Evolutionary conservation across 2,797 vertebrate species (phyloP), one percentile per base, ranked within the genome.

Genomic region (Enteromius mattozi): DNA sequence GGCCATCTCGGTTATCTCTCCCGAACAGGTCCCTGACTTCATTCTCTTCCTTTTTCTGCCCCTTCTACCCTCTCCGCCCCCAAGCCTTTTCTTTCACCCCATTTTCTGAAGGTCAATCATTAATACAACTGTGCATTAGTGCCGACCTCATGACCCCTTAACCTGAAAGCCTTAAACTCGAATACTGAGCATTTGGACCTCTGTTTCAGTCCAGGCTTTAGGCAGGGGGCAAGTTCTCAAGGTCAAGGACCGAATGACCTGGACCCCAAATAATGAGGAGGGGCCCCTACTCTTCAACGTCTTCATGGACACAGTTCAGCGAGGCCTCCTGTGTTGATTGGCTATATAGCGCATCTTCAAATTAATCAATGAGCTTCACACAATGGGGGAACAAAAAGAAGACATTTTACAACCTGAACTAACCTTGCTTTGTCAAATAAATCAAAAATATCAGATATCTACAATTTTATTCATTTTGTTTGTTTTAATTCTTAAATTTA

Each of bases 1-100:
- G 93, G 91, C 93, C 93, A 93, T 94, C 93, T 91, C 92, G 83
- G 94, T 95, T 96, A 96, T 96, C 95, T 95, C 92, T 91, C 91
- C 89, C 92, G 93, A 95, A 95, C 94, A 95, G 95, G 92, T 94
- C 93, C 92, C 88, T 86, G 89, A 90, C 91, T 94, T 92, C 89
- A 93, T 95, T 95, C 94, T 94, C 92, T 92, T 87, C 90, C 92
- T 92, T 92, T 93, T 94, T 92, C 91, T 92, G 88, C 88, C 91
- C 91, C 90, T 91, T 79, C 49, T 37, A 74, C 69, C 81, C 35
- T 85, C 85, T 82, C 82, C 83, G 84, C 83, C 86, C 84, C 84
- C 88, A 88, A 87, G 83, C 90, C 82, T 81, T 86, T 87, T 83
- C 30, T 10, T 68, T 69, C 88, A 85, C 90, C 88, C 91, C 88